Percentiles rank a stretch among this genome's conserved stretches.
These are phyloP conservation scores for Atherinomorus stipes DNA, from an alignment of 2,113 vertebrate species.

Conservation along the genomic window DNA sequence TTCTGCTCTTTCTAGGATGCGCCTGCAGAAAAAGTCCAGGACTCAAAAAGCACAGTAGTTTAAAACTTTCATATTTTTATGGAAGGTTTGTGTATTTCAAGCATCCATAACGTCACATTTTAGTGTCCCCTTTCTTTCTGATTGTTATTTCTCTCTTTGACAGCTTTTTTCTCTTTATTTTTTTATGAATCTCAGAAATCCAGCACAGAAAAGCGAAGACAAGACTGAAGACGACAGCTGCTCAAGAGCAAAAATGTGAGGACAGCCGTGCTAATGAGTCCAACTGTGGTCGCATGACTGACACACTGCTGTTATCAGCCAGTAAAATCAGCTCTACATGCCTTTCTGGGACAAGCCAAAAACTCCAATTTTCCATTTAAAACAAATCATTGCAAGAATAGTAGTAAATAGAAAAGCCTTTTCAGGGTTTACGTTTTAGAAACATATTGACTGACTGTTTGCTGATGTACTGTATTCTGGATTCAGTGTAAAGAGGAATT, in stretches of 20 bases:
- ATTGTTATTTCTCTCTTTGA: background rate
- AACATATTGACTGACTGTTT: background rate
- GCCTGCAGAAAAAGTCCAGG: slow-evolving; percentile 36
- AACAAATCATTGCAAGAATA: background rate
- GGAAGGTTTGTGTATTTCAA: slow-evolving; percentile 46
- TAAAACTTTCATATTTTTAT: slow-evolving; percentile 17
- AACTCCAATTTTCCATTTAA: background rate
- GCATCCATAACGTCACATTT: background rate
- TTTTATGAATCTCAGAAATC: slow-evolving; percentile 10
- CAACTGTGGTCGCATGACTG: slow-evolving; percentile 17
- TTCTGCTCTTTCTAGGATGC: slow-evolving; percentile 44
- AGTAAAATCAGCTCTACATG: slow-evolving; percentile 25
- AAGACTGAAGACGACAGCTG: slow-evolving; percentile 58
- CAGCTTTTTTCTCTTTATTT: background rate
- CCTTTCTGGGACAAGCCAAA: background rate
- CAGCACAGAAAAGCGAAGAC: slow-evolving; percentile 8
- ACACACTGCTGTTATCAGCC: slow-evolving; percentile 31
- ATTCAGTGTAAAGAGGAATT: background rate
- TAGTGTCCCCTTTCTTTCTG: background rate
- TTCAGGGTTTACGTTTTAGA: slow-evolving; percentile 11
- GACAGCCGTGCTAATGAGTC: slow-evolving; percentile 24
- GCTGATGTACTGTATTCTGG: background rate
- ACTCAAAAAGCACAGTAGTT: slow-evolving; percentile 72
- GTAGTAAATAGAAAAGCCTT: slow-evolving; percentile 4
- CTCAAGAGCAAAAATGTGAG: slow-evolving; percentile 13